Base-by-base conservation (phyloP, 1,140 invertebrate genomes). In the Zaprionus tsacasi region DNA sequence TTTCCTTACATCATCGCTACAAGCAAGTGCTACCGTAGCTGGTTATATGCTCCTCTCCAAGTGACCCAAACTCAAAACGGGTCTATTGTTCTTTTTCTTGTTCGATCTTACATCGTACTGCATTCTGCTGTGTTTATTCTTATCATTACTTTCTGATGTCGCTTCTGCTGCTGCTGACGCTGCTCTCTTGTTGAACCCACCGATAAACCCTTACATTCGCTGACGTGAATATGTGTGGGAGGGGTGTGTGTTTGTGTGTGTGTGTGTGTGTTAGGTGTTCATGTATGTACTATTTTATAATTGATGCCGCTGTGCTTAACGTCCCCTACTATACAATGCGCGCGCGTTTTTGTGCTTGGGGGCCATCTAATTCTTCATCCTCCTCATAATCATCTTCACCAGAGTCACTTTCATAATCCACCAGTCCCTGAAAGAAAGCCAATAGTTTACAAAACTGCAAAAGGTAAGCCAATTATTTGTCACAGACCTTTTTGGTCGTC, bases 361-460 rank as follows among this genome's bases (percentile, higher is more conserved):
- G 75, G 40, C 86, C 89, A 66, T 91, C 93, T 60, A 74, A 75
- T 56, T 95, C 94, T 30, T 95, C 95, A 50, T 97, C 96, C 68
- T 98, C 96, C 60, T 98, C 98, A 73, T 98, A 98, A 79, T 98
- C 98, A 78, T 99, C 98, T 81, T 98, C 98, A 82, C 98, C 98
- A 0, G 97, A 98, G 93, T 99, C 98, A 65, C 97, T 98, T 91
- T 99, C 98, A 92, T 99, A 99, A 92, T 99, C 98, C 27, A 99
- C 98, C 75, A 99, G 94, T 80, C 97, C 97, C 97, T 98, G 52
- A 6, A 50, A 30, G 27, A 2, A n/a, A 35, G 3, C 15, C 8
- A 2, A 8, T 1, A 63, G 21, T 13, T 30, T 30, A 30, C 27
- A 30, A 27, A 12, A 12, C 2, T 59, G 15, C 11, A 54, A 66